A percentile compares a stretch with the other conserved stretches of the same genome.
Evolutionary conservation across 2,888 invertebrate species (phyloP).

Genomic region (Pachliopta kotzebuea): DNA sequence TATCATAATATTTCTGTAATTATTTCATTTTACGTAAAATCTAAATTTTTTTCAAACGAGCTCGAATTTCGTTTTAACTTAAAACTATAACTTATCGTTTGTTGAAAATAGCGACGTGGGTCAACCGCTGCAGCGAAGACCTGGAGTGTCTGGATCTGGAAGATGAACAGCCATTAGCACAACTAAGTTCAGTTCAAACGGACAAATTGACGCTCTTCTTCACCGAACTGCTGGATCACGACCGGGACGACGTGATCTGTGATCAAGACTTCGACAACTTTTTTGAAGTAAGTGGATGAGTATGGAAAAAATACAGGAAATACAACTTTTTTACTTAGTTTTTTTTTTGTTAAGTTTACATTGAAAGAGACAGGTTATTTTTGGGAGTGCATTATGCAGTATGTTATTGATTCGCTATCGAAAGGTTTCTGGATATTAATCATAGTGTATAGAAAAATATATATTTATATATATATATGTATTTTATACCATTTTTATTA

Average conservation of each 20-base stretch:
- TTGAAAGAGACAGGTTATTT: too few relatives aligned
- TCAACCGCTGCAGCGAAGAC: conserved; percentile 86
- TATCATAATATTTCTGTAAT: too few relatives aligned
- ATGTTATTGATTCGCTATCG: too few relatives aligned
- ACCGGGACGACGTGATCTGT: conserved; percentile 85
- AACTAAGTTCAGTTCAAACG: conserved; percentile 82
- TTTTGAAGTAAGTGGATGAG: conserved; percentile 74
- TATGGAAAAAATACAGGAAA: too few relatives aligned
- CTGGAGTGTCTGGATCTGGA: conserved; percentile 78
- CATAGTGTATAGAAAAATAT: too few relatives aligned
- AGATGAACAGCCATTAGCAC: conserved; percentile 71
- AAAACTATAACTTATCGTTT: not conserved
- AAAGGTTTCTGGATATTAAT: too few relatives aligned
- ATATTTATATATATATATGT: too few relatives aligned
- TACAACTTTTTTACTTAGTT: too few relatives aligned
- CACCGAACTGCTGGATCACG: conserved; percentile 85
- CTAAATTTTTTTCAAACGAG: not conserved
- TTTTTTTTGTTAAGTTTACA: too few relatives aligned
- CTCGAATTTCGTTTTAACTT: not conserved
- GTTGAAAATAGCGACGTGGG: conserved; percentile 84
- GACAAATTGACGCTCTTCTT: conserved; percentile 87
- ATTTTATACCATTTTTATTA: too few relatives aligned
- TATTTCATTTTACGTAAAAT: too few relatives aligned
- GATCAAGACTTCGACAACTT: conserved; percentile 86
- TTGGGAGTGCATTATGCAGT: too few relatives aligned